Conservation (phyloP, 1,140 invertebrate genomes). For the Drosophila bipectinata region DNA sequence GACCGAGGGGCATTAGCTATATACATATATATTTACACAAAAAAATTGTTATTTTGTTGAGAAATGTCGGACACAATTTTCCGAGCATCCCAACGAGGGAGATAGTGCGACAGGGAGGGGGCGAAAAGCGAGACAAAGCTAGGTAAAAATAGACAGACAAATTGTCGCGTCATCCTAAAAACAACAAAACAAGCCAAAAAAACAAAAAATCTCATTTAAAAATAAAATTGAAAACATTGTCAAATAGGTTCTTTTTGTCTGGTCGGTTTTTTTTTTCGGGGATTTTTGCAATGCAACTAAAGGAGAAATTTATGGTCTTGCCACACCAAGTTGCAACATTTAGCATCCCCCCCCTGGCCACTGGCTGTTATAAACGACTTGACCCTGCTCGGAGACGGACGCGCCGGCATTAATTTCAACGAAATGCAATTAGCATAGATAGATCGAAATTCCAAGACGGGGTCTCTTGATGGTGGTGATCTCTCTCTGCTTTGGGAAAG, state of each 20-base stretch:
- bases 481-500: no score
- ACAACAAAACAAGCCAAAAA: slow-evolving; percentile 38
- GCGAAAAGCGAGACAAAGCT: slow-evolving; percentile 1
- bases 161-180: slow-evolving; percentile 73
- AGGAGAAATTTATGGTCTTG: slow-evolving; percentile 44
- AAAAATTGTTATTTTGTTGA: slow-evolving; percentile 40
- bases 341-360: not conserved
- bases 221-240: slow-evolving; percentile 53
- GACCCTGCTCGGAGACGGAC: slow-evolving; percentile 30
- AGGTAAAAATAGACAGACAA: slow-evolving; percentile 75
- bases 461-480: slow-evolving; percentile 7
- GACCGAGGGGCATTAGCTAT: not conserved
- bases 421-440: slow-evolving; percentile 50
- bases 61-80: slow-evolving; percentile 53
- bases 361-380: slow-evolving; percentile 24
- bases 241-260: slow-evolving; percentile 16
- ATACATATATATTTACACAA: not conserved
- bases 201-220: slow-evolving; percentile 27
- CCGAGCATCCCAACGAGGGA: slow-evolving; percentile 20
- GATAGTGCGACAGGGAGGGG: not conserved
- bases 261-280: slow-evolving; percentile 19
- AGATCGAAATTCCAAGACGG: slow-evolving; percentile 38
- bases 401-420: slow-evolving; percentile 47
- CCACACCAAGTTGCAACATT: slow-evolving; percentile 28
- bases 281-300: slow-evolving; percentile 42